phyloP scores from a whole-genome alignment of 2,113 vertebrate species.

The Aleadryas rufinucha region DNA sequence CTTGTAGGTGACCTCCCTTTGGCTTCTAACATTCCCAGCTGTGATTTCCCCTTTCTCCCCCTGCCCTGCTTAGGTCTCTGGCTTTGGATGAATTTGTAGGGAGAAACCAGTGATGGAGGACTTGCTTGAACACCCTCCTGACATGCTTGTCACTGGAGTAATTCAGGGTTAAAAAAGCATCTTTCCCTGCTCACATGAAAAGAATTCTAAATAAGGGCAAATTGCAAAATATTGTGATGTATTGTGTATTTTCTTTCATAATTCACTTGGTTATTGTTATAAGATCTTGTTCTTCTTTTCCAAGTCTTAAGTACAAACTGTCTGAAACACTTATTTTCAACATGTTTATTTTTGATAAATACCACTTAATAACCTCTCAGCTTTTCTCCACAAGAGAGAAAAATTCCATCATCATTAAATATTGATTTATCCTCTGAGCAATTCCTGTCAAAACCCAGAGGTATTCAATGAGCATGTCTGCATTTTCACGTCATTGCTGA shows the following conservation, averaged over 20 bases:
- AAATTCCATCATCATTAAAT: constrained; percentile 12
- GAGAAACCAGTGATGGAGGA: background rate
- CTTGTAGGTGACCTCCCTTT: background rate
- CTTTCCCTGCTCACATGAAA: background rate
- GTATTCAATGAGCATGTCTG: background rate
- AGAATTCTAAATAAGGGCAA: background rate
- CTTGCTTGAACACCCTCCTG: background rate
- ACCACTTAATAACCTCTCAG: constrained; percentile 12
- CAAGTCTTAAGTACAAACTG: background rate
- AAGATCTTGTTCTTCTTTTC: background rate
- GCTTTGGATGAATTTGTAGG: background rate
- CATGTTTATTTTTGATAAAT: constrained; percentile 31
- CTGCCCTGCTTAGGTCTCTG: background rate
- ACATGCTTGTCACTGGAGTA: background rate
- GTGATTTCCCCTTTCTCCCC: background rate
- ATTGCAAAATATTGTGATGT: background rate
- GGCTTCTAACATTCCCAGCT: background rate
- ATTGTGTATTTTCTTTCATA: background rate
- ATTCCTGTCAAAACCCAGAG: background rate
- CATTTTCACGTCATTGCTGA: background rate
- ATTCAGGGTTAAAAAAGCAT: background rate
- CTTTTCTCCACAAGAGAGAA: background rate
- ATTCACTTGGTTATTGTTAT: background rate
- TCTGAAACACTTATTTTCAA: background rate
- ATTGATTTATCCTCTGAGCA: constrained; percentile 4